phyloP scores from a whole-genome alignment of 2,113 vertebrate genomes.

The Corythoichthys intestinalis region DNA sequence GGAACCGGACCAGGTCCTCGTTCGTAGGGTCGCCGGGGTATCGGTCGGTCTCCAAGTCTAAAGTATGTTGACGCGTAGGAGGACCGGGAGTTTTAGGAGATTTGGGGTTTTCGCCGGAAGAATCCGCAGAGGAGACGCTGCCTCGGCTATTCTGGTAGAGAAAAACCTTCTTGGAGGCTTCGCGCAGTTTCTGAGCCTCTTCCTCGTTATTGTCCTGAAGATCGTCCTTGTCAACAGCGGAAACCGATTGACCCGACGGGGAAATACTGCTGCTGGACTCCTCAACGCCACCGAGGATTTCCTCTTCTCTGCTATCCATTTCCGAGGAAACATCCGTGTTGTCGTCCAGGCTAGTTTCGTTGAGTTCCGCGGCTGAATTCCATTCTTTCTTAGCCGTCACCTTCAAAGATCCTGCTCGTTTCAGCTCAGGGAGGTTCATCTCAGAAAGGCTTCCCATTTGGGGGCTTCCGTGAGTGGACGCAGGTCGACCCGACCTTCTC shows the following conservation, averaged over 20 bases:
- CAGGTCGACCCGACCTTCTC: slow-evolving; percentile 35
- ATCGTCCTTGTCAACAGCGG: slow-evolving; percentile 40
- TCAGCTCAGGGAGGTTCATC: slow-evolving; percentile 24
- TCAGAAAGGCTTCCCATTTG: slow-evolving; percentile 45
- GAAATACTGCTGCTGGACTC: slow-evolving; percentile 8
- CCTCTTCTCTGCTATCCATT: slow-evolving; percentile 12
- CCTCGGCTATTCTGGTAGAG: slow-evolving; percentile 61
- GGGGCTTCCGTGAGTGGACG: slow-evolving; percentile 41
- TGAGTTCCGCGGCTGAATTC: slow-evolving; percentile 46
- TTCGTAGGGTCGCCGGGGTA: slow-evolving; percentile 35
- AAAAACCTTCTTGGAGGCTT: slow-evolving; percentile 67
- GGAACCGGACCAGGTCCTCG: slow-evolving; percentile 43
- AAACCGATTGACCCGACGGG: slow-evolving; percentile 15
- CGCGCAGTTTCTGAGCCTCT: slow-evolving; percentile 68
- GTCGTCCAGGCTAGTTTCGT: not conserved
- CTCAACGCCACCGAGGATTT: slow-evolving; percentile 7
- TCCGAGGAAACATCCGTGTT: not conserved
- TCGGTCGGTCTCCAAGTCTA: slow-evolving; percentile 47
- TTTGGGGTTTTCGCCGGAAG: slow-evolving; percentile 45
- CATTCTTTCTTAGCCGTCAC: slow-evolving; percentile 40
- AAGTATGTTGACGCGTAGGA: slow-evolving; percentile 42
- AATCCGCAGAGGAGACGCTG: slow-evolving; percentile 61
- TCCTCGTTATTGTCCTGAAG: slow-evolving; percentile 57
- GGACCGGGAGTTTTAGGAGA: slow-evolving; percentile 17
- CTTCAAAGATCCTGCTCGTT: slow-evolving; percentile 1